phyloP scores from a whole-genome alignment of 1,140 invertebrate species.

The Drosophila prosaltans region DNA sequence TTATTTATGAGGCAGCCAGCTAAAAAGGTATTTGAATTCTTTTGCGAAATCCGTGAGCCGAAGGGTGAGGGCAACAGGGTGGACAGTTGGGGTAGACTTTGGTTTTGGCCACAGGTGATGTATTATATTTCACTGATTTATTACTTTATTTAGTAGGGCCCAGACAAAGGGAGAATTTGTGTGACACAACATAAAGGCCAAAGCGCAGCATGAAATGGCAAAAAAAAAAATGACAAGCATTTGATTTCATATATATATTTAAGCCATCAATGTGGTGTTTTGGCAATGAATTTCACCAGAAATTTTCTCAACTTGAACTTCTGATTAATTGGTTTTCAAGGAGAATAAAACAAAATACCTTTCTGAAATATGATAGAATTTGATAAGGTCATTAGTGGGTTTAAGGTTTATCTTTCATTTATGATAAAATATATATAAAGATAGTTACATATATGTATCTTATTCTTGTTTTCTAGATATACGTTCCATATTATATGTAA shows the following conservation, averaged over 20 bases:
- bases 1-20: constrained; percentile 65
- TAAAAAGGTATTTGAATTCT: constrained; percentile 12
- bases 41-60: constrained; percentile 26
- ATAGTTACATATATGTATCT: too few relatives aligned
- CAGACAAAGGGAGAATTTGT: constrained; percentile 54
- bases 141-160: constrained; percentile 62
- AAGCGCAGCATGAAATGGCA: constrained; percentile 22
- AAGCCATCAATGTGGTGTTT: constrained; percentile 8
- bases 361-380: background rate
- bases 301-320: background rate
- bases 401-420: too few relatives aligned
- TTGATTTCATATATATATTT: constrained; percentile 47
- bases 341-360: background rate
- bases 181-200: constrained; percentile 39
- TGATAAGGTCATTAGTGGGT: too few relatives aligned
- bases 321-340: background rate
- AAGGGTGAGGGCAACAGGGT: background rate
- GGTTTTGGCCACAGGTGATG: constrained; percentile 63
- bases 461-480: too few relatives aligned
- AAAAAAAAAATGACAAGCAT: constrained; percentile 44
- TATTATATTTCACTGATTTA: constrained; percentile 77
- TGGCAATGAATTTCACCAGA: background rate
- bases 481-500: too few relatives aligned
- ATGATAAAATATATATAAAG: too few relatives aligned
- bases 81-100: constrained; percentile 17